phyloP scores from a whole-genome alignment of 2,113 vertebrate genomes.

The Toxostoma redivivum region DNA sequence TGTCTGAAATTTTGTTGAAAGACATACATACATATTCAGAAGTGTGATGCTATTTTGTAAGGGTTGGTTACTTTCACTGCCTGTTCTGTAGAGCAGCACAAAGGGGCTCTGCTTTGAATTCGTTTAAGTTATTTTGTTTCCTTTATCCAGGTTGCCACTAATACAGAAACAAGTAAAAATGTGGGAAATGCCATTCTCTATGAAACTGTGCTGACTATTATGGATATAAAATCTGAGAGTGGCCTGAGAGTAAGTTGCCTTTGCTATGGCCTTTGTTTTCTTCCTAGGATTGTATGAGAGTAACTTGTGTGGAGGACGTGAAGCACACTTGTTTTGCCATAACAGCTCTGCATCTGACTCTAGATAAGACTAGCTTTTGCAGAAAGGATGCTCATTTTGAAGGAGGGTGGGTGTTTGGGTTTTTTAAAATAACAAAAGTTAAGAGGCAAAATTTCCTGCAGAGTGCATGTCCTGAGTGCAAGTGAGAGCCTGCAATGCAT shows the following conservation, averaged over 20 bases:
- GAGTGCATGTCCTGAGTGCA: neutral
- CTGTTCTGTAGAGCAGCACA: neutral
- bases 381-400: neutral
- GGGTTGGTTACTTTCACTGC: neutral
- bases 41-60: neutral
- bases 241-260: constrained; percentile 87
- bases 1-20: neutral
- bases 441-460: neutral
- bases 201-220: constrained; percentile 98
- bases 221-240: constrained; percentile 99
- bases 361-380: neutral
- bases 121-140: neutral
- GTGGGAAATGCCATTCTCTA: constrained; percentile 99
- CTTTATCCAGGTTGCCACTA: constrained; percentile 91
- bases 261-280: neutral
- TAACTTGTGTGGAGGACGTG: neutral
- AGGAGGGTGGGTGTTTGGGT: too few relatives aligned
- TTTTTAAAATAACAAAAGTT: neutral
- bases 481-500: neutral
- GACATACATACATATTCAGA: neutral
- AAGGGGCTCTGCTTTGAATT: neutral
- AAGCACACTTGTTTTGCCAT: neutral
- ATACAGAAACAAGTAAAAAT: constrained; percentile 99
- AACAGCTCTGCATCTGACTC: neutral
- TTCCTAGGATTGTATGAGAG: neutral